These are phyloP conservation scores for Agelas oroides DNA, from an alignment of 37 sponge, comb jelly and placozoan species.

Conservation along the genomic window DNA sequence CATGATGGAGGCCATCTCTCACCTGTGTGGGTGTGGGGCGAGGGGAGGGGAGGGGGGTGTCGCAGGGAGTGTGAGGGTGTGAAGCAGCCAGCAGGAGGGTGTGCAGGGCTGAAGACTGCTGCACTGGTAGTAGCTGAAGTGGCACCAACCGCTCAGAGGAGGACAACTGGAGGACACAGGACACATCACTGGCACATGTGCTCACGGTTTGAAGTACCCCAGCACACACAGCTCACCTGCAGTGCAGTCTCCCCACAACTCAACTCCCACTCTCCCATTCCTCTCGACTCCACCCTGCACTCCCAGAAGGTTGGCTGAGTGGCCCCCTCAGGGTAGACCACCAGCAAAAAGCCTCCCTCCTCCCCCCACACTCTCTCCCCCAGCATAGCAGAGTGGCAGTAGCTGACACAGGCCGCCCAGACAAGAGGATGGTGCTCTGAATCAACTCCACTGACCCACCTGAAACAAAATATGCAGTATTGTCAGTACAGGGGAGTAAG, in stretches of 20 bases:
- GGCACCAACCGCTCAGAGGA: background rate
- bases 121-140: constrained; percentile 20
- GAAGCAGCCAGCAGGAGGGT: constrained; percentile 27
- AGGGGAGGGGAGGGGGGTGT: constrained; percentile 26
- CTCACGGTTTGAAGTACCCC: no score
- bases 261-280: background rate
- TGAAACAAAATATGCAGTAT: no score
- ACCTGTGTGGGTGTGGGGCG: constrained; percentile 30
- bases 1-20: no score
- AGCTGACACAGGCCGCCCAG: constrained; percentile 76
- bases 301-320: constrained; percentile 9
- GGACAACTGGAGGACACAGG: background rate
- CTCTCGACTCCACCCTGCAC: background rate
- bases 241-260: constrained; percentile 2
- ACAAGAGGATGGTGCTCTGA: constrained; percentile 68
- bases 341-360: constrained; percentile 16
- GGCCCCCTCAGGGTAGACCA: constrained; percentile 25
- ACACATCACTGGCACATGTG: no score
- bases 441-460: constrained; percentile 87
- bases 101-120: constrained; percentile 23
- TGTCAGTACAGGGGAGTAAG: no score
- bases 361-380: constrained; percentile 59
- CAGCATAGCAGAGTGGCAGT: constrained; percentile 20
- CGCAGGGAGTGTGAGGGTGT: background rate
- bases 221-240: background rate